phyloP scores from a whole-genome alignment of 2,113 vertebrate species.

The Emberiza fucata region DNA sequence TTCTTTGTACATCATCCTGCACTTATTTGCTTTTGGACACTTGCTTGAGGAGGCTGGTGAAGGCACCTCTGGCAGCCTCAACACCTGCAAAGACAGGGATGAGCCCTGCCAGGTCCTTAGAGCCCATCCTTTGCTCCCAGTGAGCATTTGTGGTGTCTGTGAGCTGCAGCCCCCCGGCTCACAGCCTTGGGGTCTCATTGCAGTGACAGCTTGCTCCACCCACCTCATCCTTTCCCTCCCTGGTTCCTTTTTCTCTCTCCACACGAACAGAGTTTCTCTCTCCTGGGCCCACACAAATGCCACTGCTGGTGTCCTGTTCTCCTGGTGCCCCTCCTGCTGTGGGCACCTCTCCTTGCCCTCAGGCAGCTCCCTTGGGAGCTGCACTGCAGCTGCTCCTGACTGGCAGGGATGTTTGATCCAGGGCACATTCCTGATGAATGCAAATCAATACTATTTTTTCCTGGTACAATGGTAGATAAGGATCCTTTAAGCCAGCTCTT shows the following conservation, averaged over 20 bases:
- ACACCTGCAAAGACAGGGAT: not conserved
- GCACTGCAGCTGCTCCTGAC: not conserved
- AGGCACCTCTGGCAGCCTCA: not conserved
- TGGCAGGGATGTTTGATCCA: not conserved
- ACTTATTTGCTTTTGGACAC: not conserved
- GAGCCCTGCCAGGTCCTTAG: not conserved
- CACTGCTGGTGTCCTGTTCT: fast-evolving
- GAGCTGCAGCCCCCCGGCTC: not conserved
- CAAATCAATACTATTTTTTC: not conserved
- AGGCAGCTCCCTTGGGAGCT: fast-evolving
- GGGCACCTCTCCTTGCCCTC: not conserved
- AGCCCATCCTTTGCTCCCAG: not conserved
- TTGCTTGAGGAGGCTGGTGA: not conserved
- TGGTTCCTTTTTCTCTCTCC: not conserved
- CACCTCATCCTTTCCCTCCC: not conserved
- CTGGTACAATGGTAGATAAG: not conserved
- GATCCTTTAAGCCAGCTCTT: not conserved
- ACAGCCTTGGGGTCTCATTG: not conserved
- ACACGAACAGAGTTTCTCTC: fast-evolving
- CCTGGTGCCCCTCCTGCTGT: fast-evolving
- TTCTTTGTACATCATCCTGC: not conserved
- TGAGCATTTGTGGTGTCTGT: not conserved
- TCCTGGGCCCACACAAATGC: not conserved
- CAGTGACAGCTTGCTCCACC: not conserved
- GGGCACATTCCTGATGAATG: not conserved